Evolutionary conservation across 2,888 invertebrate genomes (phyloP), one percentile per base, ranked within the genome.

Genomic region (Leucoma salicis): DNA sequence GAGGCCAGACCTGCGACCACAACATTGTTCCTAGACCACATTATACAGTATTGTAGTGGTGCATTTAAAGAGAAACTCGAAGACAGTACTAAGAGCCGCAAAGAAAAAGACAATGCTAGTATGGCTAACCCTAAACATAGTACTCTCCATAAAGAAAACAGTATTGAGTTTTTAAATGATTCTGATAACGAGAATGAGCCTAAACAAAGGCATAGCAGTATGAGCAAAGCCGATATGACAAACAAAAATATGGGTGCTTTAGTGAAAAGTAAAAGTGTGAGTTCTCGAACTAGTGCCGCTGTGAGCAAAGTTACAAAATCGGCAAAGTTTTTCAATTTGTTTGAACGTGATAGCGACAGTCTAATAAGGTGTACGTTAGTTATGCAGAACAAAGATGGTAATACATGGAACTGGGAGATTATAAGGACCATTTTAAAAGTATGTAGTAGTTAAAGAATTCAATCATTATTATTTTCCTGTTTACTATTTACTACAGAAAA

Each of bases 331-430:
- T 78, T 91, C 42, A 91, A 90, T 44, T 79, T 92, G 52, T 90
- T 92, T 49, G 92, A 92, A 43, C 89, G 92, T 35, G 92, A 93
- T 46, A 86, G 90, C 58, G 93, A 94, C 67, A 93, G 92, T 58
- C 81, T 94, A 50, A 92, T 98, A 12, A 93, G 94, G 64, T 95
- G 97, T 57, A 95, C 96, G 1, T 93, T 95, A 53, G 97, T 98
- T 2, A 90, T 97, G 62, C 90, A 92, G 41, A 92, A 93, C 44
- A 95, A 95, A 60, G 97, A 97, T 66, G 95, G 95, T 3, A 92
- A 92, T 44, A 92, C 93, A 0, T 98, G 98, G 98, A 95, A 98
- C 74, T 98, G 98, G 98, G 95, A 95, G 63, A 91, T 96, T n/a
- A 94, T 98, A 49, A 91, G 94, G 49, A 93, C 95, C 29, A 92